Percentiles rank a stretch among this genome's conserved stretches.
These are phyloP conservation scores for Hetaerina titia DNA, from an alignment of 2,888 invertebrate genomes.

Conservation along the genomic window DNA sequence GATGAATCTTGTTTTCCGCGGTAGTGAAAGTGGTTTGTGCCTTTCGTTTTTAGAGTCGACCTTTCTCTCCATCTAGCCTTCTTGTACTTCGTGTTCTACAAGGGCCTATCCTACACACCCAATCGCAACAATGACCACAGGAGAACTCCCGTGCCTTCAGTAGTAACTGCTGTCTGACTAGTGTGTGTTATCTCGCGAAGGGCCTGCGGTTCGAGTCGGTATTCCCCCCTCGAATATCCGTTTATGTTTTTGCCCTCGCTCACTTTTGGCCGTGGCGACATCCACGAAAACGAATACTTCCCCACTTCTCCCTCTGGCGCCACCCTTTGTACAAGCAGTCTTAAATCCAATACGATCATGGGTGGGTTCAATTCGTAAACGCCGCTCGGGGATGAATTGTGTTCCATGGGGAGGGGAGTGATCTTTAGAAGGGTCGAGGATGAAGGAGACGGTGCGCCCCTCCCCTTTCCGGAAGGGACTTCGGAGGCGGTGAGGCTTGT, in stretches of 20 bases:
- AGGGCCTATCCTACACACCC: too few species aligned
- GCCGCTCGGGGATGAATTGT: conserved; percentile 13
- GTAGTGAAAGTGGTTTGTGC: too few species aligned
- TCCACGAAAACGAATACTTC: neutral
- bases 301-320: neutral
- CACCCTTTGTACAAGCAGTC: neutral
- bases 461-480: neutral
- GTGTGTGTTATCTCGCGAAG: neutral
- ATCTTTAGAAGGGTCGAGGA: neutral
- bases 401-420: neutral
- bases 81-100: too few species aligned
- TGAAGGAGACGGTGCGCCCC: neutral
- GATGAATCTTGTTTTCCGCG: too few species aligned
- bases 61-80: too few species aligned
- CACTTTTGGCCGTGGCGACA: neutral
- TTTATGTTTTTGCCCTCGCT: neutral
- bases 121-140: too few species aligned
- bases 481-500: neutral
- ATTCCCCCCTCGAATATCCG: neutral
- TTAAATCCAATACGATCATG: conserved; percentile 35
- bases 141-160: too few species aligned
- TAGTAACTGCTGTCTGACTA: neutral
- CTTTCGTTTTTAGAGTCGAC: too few species aligned
- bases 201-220: neutral
- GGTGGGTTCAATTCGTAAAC: conserved; percentile 17